Evolutionary conservation across 2,113 vertebrate species (phyloP).

Genomic region (Centropristis striata): DNA sequence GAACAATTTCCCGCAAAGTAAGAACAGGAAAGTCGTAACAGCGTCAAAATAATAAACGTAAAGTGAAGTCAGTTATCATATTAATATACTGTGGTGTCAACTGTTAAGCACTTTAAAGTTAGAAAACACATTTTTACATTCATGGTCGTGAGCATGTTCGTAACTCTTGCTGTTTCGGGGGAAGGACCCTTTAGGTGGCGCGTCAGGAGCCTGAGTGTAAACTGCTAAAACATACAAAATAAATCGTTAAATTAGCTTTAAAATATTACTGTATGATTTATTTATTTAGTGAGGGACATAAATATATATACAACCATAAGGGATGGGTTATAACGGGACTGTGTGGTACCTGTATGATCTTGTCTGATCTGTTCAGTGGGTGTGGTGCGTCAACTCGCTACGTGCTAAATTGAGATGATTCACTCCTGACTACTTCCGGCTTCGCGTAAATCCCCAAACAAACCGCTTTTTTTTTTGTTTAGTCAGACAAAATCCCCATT

Average conservation of each 20-base stretch:
- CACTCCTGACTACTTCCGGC: conserved; percentile 53
- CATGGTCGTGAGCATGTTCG: not conserved
- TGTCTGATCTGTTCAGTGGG: not conserved
- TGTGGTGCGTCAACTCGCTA: not conserved
- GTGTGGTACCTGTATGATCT: not conserved
- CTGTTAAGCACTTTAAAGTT: not conserved
- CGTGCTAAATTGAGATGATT: not conserved
- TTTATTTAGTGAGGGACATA: too few species aligned
- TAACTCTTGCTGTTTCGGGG: not conserved
- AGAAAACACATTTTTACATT: not conserved
- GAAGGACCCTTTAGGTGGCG: conserved; percentile 59
- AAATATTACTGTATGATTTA: not conserved
- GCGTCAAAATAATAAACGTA: not conserved
- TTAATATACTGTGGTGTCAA: not conserved
- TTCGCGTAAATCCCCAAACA: conserved; percentile 35
- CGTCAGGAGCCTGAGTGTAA: conserved; percentile 63
- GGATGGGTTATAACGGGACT: not conserved
- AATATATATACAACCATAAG: fast-evolving
- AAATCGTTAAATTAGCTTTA: not conserved
- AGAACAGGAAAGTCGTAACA: not conserved
- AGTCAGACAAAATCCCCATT: too few species aligned
- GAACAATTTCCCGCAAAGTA: not conserved
- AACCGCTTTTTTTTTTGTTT: not conserved
- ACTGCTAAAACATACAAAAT: not conserved
- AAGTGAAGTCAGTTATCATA: not conserved